These are phyloP conservation scores for Sphyrna mokarran DNA, from an alignment of 2,113 vertebrate genomes.

Conservation along the genomic window DNA sequence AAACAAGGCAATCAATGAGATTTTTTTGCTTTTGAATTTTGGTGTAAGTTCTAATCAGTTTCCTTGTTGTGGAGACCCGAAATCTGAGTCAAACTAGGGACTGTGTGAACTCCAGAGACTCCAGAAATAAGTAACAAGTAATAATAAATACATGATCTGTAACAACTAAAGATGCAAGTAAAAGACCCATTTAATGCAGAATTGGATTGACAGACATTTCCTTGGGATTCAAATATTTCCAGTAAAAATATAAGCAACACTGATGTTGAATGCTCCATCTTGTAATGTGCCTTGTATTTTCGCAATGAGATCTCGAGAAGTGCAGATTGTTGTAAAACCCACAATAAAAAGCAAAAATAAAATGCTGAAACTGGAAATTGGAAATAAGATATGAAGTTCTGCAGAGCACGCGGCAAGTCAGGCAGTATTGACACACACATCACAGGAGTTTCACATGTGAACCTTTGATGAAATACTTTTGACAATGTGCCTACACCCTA, in stretches of 20 bases:
- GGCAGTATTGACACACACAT: not conserved
- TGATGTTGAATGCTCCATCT: not conserved
- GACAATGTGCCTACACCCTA: not conserved
- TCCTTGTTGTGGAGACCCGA: not conserved
- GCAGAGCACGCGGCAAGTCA: not conserved
- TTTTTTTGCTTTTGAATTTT: not conserved
- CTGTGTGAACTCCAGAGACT: not conserved
- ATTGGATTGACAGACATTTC: not conserved
- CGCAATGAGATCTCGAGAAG: not conserved
- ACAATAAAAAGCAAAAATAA: not conserved
- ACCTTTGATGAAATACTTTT: not conserved
- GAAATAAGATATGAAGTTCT: not conserved
- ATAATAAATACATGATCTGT: not conserved
- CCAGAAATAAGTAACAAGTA: not conserved
- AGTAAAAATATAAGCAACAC: not conserved
- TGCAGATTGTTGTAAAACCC: not conserved
- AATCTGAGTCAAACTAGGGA: not conserved
- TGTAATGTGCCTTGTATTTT: not conserved
- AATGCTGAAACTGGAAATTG: not conserved
- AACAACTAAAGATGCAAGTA: not conserved
- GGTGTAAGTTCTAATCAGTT: not conserved
- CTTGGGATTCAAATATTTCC: not conserved
- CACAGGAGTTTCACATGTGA: not conserved
- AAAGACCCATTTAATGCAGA: not conserved
- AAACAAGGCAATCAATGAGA: not conserved